phyloP scores from a whole-genome alignment of 2,113 vertebrate genomes.

The Alethe diademata region DNA sequence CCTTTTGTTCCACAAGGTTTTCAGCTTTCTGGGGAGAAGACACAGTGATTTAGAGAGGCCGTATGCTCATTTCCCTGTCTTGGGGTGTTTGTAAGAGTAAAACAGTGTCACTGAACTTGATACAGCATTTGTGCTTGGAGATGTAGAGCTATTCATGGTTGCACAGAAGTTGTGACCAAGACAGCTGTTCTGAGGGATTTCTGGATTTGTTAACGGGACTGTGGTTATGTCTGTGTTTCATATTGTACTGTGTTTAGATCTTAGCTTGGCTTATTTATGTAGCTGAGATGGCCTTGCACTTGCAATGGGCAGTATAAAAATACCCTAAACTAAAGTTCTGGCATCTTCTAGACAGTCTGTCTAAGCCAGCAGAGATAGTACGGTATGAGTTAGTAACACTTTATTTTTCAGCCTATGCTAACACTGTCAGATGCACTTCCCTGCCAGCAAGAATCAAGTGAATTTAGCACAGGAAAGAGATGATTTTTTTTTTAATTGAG shows the following conservation, averaged over 20 bases:
- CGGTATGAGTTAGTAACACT: background rate
- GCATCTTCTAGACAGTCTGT: background rate
- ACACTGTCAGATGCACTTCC: background rate
- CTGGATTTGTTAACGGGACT: background rate
- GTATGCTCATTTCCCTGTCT: background rate
- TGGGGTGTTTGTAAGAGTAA: background rate
- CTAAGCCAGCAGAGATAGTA: background rate
- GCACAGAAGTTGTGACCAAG: background rate
- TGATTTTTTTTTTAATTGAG: background rate
- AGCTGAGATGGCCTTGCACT: background rate
- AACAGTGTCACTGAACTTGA: background rate
- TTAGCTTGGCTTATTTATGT: background rate
- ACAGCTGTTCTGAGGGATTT: background rate
- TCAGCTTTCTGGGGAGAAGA: background rate
- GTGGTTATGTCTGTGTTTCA: background rate
- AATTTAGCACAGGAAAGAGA: background rate
- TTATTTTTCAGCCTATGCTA: background rate
- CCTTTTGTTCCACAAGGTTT: background rate
- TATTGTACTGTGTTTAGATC: background rate
- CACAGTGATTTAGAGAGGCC: background rate
- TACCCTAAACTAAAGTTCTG: background rate
- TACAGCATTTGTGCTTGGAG: background rate
- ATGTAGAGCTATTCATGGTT: accelerated
- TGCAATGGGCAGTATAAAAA: background rate
- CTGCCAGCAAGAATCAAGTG: background rate